Evolutionary conservation across 2,113 vertebrate genomes (phyloP).

Genomic region (Xenopus borealis): DNA sequence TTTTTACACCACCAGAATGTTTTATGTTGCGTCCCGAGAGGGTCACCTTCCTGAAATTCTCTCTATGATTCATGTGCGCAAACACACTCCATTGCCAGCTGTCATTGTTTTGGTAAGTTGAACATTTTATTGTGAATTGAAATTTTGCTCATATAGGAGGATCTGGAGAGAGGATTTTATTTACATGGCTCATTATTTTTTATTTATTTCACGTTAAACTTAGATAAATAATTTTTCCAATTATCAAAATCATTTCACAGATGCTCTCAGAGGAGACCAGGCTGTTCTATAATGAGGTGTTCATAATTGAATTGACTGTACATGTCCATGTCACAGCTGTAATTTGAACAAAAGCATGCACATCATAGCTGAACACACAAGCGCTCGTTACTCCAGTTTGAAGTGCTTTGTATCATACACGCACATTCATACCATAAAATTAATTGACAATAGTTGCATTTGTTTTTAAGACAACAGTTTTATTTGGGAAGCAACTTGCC

Average conservation of each 20-base stretch:
- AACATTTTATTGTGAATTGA: neutral
- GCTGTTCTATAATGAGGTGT: neutral
- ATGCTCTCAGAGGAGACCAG: slow-evolving; percentile 12
- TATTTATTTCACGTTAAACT: neutral
- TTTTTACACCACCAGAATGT: slow-evolving; percentile 79
- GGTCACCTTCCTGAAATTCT: slow-evolving; percentile 93
- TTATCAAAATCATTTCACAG: slow-evolving; percentile 17
- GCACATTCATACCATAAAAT: too few species aligned
- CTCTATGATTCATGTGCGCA: slow-evolving; percentile 93
- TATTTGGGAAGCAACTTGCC: too few species aligned
- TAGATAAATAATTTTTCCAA: neutral
- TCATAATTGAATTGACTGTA: neutral
- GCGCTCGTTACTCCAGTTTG: too few species aligned
- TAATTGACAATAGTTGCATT: too few species aligned
- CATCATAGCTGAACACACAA: too few species aligned
- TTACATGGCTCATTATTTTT: slow-evolving; percentile 21
- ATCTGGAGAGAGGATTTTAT: neutral
- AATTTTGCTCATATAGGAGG: neutral
- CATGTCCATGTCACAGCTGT: neutral
- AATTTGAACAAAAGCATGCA: too few species aligned
- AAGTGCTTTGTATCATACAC: too few species aligned
- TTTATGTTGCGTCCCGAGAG: slow-evolving; percentile 93
- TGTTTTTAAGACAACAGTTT: too few species aligned
- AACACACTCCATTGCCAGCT: slow-evolving; percentile 92
- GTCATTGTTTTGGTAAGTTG: slow-evolving; percentile 90